Base-by-base conservation (phyloP, 2,797 vertebrate genomes). In the Pogonophryne albipinna region DNA sequence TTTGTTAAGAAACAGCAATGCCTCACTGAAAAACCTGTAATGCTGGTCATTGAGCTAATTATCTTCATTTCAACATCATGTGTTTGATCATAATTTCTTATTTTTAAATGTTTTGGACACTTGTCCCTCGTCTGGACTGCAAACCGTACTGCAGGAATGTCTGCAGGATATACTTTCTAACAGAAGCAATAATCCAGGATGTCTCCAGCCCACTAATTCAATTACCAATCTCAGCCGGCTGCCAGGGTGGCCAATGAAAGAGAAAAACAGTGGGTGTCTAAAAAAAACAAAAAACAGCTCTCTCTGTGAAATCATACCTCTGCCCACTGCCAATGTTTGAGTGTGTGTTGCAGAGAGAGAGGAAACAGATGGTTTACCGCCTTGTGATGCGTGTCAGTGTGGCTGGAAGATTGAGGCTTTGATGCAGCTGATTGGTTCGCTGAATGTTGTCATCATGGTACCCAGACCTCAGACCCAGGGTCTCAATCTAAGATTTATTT, bases 131-230 rank as follows among this genome's bases (percentile, higher is more conserved):
- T 51, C 71, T 52, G 0, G 1, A 49, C 7, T 69, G 50, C 23
- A 66, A 62, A 10, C 44, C 58, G 3, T 74, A 27, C 14, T 17
- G 50, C 34, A 12, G 42, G 31, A 61, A 57, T 38, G 20, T 20
- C 10, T 41, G 55, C 42, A 19, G 10, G 63, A 67, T 62, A 17
- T 10, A 34, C 53, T 80, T 47, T 59, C 58, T 56, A 66, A 34
- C 46, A 27, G 62, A 71, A 55, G 38, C 61, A 71, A 55, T 78
- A 85, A 84, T 90, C 79, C 69, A 67, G 1, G 47, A 83, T 82
- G 76, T 87, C 80, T 82, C 34, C 77, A 75, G 69, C 71, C 51
- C 31, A 67, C 79, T 88, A 87, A 92, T 92, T 89, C 65, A 85
- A 87, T 92, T 88, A 92, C 73, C 68, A 50, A 66, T 65, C 73